These are phyloP conservation scores for Caenorhabditis sp. DNA, from an alignment of 2,888 invertebrate genomes.

Conservation along the genomic window DNA sequence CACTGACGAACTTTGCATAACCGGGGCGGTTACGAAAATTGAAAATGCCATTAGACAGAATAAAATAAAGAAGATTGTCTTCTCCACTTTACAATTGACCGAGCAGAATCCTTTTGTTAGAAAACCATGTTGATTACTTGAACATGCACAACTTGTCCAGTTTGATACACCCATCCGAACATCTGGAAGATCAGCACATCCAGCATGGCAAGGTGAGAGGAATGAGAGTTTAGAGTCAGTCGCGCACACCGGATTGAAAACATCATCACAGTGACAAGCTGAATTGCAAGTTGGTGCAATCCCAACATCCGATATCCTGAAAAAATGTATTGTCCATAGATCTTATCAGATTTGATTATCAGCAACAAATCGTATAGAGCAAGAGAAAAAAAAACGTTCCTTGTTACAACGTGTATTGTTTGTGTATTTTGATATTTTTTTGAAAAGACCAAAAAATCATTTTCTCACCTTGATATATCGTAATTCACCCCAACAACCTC, in stretches of 20 bases:
- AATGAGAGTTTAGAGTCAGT: conserved; percentile 40
- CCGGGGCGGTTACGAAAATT: conserved; percentile 49
- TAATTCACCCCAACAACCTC: conserved; percentile 25
- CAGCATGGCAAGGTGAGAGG: conserved; percentile 55
- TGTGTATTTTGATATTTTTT: background rate
- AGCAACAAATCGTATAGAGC: too few species aligned
- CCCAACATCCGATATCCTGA: conserved; percentile 28
- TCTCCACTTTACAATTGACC: conserved; percentile 19
- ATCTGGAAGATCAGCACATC: conserved; percentile 36
- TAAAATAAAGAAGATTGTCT: conserved; percentile 39
- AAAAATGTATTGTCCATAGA: too few species aligned
- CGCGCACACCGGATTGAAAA: conserved; percentile 56
- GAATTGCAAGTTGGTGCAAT: conserved; percentile 22
- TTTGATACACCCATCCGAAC: conserved; percentile 11
- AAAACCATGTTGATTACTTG: conserved; percentile 9
- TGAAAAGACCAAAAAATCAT: background rate
- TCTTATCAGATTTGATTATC: too few species aligned
- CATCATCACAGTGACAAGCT: conserved; percentile 47
- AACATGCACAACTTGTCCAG: conserved; percentile 32
- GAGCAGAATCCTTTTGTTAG: conserved; percentile 32
- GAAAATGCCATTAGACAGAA: conserved; percentile 49
- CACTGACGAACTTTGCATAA: conserved; percentile 49
- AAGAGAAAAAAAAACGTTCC: background rate
- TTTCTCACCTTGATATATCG: background rate
- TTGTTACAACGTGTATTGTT: background rate